Evolutionary conservation across 2,888 invertebrate species (phyloP).

Genomic region (Drosophila koepferae): DNA sequence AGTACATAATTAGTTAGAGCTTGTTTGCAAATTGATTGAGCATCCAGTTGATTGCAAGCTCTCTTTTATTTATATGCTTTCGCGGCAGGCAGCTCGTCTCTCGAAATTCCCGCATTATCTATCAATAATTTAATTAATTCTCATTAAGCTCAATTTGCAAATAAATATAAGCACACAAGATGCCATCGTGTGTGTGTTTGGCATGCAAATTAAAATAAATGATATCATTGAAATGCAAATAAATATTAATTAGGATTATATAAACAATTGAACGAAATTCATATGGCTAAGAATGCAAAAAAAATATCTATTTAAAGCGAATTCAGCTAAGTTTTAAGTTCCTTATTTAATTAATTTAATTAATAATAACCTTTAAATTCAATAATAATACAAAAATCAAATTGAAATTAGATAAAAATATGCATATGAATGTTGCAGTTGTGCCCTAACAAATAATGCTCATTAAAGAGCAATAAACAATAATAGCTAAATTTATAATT

Average conservation of each 20-base stretch:
- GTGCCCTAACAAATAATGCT: background rate
- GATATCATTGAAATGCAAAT: constrained; percentile 14
- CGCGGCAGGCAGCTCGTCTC: background rate
- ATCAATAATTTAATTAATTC: constrained; percentile 62
- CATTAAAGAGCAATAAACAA: background rate
- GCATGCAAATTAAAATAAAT: constrained; percentile 33
- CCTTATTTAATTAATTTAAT: too few relatives aligned
- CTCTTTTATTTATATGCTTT: constrained; percentile 51
- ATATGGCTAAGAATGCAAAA: background rate
- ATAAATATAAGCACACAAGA: background rate
- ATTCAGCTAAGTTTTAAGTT: background rate
- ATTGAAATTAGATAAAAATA: background rate
- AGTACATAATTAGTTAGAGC: constrained; percentile 67
- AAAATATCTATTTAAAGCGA: background rate
- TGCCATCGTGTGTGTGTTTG: background rate
- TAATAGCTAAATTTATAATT: background rate
- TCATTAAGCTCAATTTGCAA: constrained; percentile 54
- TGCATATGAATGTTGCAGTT: background rate
- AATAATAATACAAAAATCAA: background rate
- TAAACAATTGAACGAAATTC: constrained; percentile 7
- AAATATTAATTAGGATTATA: constrained; percentile 39
- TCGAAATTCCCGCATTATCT: constrained; percentile 30
- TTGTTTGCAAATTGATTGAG: constrained; percentile 69
- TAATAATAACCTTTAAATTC: too few relatives aligned
- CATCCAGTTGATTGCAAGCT: constrained; percentile 47